Evolutionary conservation across 1,140 invertebrate species (phyloP).

Genomic region (Drosophila pseudoobscura): DNA sequence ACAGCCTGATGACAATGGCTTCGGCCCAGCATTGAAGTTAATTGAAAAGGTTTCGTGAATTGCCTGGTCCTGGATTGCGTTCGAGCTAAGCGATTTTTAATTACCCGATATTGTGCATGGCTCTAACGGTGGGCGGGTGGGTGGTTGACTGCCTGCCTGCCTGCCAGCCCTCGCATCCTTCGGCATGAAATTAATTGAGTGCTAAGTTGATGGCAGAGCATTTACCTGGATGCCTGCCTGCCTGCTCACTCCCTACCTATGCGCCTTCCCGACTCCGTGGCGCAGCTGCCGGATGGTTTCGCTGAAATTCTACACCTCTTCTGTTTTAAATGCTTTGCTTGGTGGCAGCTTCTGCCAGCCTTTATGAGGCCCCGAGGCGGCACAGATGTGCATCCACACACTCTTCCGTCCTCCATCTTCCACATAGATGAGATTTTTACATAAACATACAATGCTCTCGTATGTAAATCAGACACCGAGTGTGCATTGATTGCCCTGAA

Average conservation of each 20-base stretch:
- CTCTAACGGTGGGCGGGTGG: slow-evolving; percentile 16
- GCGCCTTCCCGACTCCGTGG: neutral
- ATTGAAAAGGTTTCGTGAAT: slow-evolving; percentile 66
- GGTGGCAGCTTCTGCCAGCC: slow-evolving; percentile 25
- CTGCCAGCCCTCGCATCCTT: slow-evolving; percentile 11
- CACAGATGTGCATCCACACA: slow-evolving; percentile 36
- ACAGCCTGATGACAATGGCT: slow-evolving; percentile 43
- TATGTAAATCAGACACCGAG: slow-evolving; percentile 50
- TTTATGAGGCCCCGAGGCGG: slow-evolving; percentile 33
- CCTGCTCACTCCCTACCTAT: slow-evolving; percentile 7
- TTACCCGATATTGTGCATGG: slow-evolving; percentile 62
- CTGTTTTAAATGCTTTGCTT: slow-evolving; percentile 35
- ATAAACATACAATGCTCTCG: neutral
- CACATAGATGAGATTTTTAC: neutral
- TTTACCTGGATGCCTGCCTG: slow-evolving; percentile 38
- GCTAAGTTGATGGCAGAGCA: slow-evolving; percentile 47
- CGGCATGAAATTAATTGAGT: slow-evolving; percentile 63
- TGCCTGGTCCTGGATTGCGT: slow-evolving; percentile 3
- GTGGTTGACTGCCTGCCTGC: neutral
- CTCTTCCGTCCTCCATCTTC: neutral
- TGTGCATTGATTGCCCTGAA: slow-evolving; percentile 40
- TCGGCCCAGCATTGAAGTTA: slow-evolving; percentile 64
- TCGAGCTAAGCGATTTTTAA: slow-evolving; percentile 70
- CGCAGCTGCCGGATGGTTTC: slow-evolving; percentile 26
- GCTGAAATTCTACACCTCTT: slow-evolving; percentile 48